Percentiles rank a stretch among this genome's conserved stretches.
Conservation (phyloP, 2,797 vertebrate genomes). For the Lophotriccus pileatus region DNA sequence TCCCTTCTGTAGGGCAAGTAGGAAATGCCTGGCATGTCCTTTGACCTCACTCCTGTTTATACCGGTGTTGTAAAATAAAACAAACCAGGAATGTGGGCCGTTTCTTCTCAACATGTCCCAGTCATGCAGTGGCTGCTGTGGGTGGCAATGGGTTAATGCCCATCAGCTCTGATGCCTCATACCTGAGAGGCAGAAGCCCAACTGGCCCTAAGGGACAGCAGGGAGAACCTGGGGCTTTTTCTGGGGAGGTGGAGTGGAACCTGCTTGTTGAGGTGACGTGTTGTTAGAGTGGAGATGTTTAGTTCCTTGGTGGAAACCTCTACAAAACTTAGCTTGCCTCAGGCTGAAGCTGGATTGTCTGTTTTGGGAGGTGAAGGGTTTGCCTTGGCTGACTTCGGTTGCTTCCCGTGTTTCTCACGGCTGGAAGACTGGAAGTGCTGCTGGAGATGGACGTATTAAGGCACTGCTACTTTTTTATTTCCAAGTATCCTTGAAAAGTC, state of each 20-base stretch:
- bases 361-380: neutral
- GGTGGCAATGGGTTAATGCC: neutral
- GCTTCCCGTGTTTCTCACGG: neutral
- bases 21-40: neutral
- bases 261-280: fast-evolving
- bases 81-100: neutral
- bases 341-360: neutral
- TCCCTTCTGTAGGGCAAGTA: neutral
- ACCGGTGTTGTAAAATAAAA: neutral
- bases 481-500: neutral
- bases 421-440: neutral
- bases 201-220: neutral
- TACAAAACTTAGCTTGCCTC: neutral
- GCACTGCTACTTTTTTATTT: too few relatives aligned
- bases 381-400: fast-evolving
- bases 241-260: neutral
- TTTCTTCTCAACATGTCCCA: neutral
- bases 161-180: neutral
- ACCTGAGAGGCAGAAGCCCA: neutral
- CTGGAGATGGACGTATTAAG: neutral
- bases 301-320: neutral
- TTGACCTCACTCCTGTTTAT: neutral
- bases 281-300: neutral
- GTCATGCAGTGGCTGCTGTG: neutral
- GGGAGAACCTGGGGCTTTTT: neutral